phyloP scores from a whole-genome alignment of 2,113 vertebrate species.

The Megalops atlanticus region DNA sequence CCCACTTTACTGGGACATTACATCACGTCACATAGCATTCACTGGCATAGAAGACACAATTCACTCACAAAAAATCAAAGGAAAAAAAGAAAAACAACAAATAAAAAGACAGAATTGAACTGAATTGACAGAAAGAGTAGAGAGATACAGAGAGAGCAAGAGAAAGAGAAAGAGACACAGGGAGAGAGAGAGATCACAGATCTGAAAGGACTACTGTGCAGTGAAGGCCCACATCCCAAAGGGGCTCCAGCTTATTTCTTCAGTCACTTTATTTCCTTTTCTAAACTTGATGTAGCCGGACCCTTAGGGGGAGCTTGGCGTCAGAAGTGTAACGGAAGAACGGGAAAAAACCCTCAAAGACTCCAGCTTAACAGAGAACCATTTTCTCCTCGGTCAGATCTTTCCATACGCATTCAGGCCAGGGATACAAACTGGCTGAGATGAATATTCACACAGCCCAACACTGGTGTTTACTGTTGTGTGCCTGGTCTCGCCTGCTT shows the following conservation, averaged over 20 bases:
- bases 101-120: too few species aligned
- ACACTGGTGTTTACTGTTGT: not conserved
- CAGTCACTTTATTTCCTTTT: not conserved
- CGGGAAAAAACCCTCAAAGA: not conserved
- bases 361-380: not conserved
- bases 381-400: not conserved
- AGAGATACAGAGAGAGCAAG: not conserved
- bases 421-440: not conserved
- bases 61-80: too few species aligned
- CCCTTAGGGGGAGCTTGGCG: not conserved
- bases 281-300: not conserved
- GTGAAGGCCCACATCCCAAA: not conserved
- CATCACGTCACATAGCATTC: too few species aligned
- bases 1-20: too few species aligned
- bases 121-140: not conserved
- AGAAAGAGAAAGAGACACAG: too few species aligned
- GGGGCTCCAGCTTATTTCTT: not conserved
- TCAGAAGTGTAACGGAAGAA: not conserved
- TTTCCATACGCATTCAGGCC: not conserved
- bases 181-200: too few species aligned
- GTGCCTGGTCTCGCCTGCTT: not conserved
- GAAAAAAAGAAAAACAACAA: too few species aligned
- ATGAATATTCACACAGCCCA: not conserved
- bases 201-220: constrained; percentile 4
- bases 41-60: too few species aligned